Evolutionary conservation across 35 echinoderm and acorn worm genomes (phyloP), one percentile per base, ranked within the genome.

Genomic region (Anneissia japonica): DNA sequence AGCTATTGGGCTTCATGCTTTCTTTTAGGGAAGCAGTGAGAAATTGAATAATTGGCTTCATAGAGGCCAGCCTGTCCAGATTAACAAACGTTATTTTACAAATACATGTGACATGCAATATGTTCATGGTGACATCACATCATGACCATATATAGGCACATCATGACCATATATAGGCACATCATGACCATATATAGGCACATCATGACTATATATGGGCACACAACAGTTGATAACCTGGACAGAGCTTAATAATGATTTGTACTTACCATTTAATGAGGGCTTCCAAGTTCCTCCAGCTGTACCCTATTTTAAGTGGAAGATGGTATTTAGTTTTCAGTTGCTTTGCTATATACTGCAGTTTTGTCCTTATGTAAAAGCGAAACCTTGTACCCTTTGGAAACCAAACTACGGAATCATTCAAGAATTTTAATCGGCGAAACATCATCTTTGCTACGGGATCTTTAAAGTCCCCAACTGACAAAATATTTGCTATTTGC

Each of bases 401-500:
- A 81, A 83, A 93, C 91, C 91, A 93, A 30, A 93, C 23, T n/a
- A 93, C 72, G 0, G 91, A 88, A 72, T 93, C 82, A 19, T 93
- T 88, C 38, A 93, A 84, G 31, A 83, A 86, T 41, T 82, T 75
- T 14, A 93, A 36, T 74, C 91, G 74, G 4, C 37, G 34, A 3
- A 90, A 30, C 35, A 83, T 35, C 11, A 76, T 82, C 16, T 90
- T 81, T 46, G 84, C 31, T 6, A 84, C 51, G 32, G 86, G 77
- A 46, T 82, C 29, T 38, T 91, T 87, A 14, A 72, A 74, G 40
- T 46, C 11, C 46, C 84, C 43, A 74, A 45, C 19, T 34, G 80
- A 74, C 74, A 91, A 80, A 88, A 35, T 34, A 38, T 46, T 79
- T 82, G 81, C 84, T 89, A 88, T 39, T 84, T 74, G 39, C 75